Evolutionary conservation across 2,797 vertebrate species (phyloP), one percentile per base, ranked within the genome.

Genomic region (Oreonectes daqikongensis): DNA sequence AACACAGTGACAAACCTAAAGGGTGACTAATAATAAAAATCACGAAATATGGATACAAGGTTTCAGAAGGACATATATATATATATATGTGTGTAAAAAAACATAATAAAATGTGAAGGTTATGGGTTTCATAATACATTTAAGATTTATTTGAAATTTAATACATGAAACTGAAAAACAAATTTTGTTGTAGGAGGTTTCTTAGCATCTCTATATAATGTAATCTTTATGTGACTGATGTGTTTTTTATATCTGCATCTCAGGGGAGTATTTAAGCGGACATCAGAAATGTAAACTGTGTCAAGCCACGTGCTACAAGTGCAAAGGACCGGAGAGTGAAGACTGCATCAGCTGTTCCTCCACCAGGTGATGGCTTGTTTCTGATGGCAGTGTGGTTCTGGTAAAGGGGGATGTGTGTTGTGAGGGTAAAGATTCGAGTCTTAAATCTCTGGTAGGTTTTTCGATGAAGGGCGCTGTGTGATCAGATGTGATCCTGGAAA

Each of bases 221-320:
- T n/a, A n/a, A n/a, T n/a, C n/a, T n/a, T n/a, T n/a, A n/a, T n/a
- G n/a, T n/a, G n/a, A n/a, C n/a, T n/a, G n/a, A n/a, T n/a, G 44
- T 53, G 14, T 46, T 84, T 59, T 82, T 59, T 70, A 40, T 84
- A 52, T 64, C 68, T 79, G 32, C 81, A 81, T 65, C 67, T 64
- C 85, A 98, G 96, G 94, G 50, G 83, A 97, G 84, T 97, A 96
- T 80, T 30, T 91, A 73, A 91, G 89, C 52, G 55, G 64, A 35
- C 78, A 79, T 6, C 87, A 81, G 30, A 80, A 64, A 26, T 98
- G 96, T 80, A 92, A 86, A 67, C 74, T 84, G 63, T 99, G 97
- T 84, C 92, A 95, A 1, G 53, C 32, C 42, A 93, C 92, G 0
- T 99, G 97, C 85, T 82, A 83, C 86, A 92, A 86, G 77, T 99